Evolutionary conservation across 2,113 vertebrate species (phyloP), one percentile per base, ranked within the genome.

Genomic region (Chaenocephalus aceratus): DNA sequence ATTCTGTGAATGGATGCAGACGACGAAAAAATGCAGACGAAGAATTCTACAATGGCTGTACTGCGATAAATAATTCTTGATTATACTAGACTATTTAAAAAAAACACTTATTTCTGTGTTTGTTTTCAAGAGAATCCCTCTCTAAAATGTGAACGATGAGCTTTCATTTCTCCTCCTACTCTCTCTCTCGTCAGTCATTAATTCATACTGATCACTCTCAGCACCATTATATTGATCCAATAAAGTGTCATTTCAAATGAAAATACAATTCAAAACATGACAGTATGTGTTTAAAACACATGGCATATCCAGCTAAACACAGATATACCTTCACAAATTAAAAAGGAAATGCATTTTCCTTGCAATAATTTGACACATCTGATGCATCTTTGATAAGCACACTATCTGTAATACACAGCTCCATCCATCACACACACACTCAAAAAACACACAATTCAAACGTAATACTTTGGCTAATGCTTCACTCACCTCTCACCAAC

Each of bases 381-480:
- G 73, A 93, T 93, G 91, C 23, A 75, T 72, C 72, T 30, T 75
- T 84, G 79, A 89, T 88, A 73, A 88, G 63, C 81, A 86, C 65
- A 61, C 36, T 41, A 41, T 82, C 67, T 84, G 74, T 73, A 83
- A 83, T 44, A 85, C 59, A 69, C 36, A 78, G 26, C n/a, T 66
- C 52, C 80, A 77, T 69, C 74, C 72, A n/a, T 68, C 71, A 80
- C 59, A 61, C 59, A 80, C 87, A 84, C 70, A 21, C 21, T 21
- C 21, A 21, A 85, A 82, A 88, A 63, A 89, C 75, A 81, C 62
- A 68, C 58, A 83, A 26, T 46, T 75, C 34, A 58, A 90, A 90
- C 60, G 6, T 85, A 91, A 93, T 83, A 91, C 89, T 92, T 92
- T 91, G 91, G 92, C 88, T 89, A 87, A 88, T 75, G 86, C 85